Base-by-base conservation (phyloP, 1,140 invertebrate genomes). In the Drosophila subobscura region DNA sequence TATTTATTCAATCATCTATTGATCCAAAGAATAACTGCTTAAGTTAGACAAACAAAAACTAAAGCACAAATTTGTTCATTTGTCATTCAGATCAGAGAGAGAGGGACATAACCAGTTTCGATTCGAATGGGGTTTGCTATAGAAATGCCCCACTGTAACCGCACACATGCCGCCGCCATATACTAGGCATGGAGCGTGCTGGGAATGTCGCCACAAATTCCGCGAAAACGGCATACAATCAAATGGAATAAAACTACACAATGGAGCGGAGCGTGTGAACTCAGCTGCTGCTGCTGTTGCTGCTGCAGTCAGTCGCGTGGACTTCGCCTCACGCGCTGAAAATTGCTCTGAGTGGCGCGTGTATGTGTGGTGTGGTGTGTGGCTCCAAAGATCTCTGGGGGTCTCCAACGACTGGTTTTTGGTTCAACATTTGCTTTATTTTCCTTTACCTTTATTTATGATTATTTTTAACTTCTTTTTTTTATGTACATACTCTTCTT, bases 161-260 rank as follows among this genome's bases (percentile, higher is more conserved):
- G 50, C 42, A 52, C 44, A 56, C 16, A 53, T 52, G 16, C 16
- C 16, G 16, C 16, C 16, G 16, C 16, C 16, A 22, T 27, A 42
- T 58, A 49, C 29, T 50, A 56, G 46, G 53, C 58, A 49, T 57
- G 77, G 63, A 63, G 74, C 79, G 83, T 66, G 55, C 58, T 67
- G 81, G 80, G 80, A 85, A 85, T 85, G 81, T 85, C 80, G 80
- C 81, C 68, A 51, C 80, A 50, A 84, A 85, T 85, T 86, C 81
- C 77, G 46, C 68, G 72, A 63, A 33, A 83, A 72, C 47, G 41
- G 59, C 52, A 67, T 66, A 66, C 61, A 67, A 67, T 67, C 47
- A 46, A 67, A 40, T 67, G 63, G 49, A 70, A 51, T 44, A 75
- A 72, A 76, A 59, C 72, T 50, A 27, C 79, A 85, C 77, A 84